Evolutionary conservation across 2,113 vertebrate species (phyloP).

Genomic region (Chlamydotis undulata): DNA sequence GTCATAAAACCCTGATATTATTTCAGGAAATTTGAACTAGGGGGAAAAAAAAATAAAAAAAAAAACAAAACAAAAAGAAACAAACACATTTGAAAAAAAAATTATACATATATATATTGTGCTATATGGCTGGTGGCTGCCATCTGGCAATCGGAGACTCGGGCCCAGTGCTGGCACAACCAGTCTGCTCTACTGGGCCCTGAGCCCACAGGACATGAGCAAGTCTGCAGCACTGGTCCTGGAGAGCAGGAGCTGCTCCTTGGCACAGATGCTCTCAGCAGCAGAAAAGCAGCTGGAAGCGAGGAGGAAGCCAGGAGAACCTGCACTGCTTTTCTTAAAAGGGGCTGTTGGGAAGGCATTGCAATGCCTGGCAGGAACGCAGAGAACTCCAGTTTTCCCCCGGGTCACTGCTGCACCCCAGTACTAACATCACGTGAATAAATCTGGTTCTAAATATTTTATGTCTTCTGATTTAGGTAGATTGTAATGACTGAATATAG

Average conservation of each 20-base stretch:
- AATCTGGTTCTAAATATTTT: neutral
- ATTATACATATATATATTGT: neutral
- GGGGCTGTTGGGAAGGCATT: neutral
- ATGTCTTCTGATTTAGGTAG: neutral
- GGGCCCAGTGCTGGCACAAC: neutral
- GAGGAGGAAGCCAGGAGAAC: neutral
- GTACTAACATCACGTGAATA: neutral
- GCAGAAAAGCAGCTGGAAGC: neutral
- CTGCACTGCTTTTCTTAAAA: neutral
- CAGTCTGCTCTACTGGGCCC: neutral
- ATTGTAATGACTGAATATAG: neutral
- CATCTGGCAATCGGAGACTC: neutral
- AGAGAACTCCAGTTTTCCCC: neutral
- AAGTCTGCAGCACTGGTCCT: neutral
- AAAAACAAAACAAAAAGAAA: neutral
- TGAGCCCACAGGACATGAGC: neutral
- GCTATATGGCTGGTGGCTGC: neutral
- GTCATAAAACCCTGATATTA: neutral
- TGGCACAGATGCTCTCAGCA: neutral
- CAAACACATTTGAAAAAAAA: too few species aligned
- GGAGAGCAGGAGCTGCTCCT: neutral
- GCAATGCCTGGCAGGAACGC: neutral
- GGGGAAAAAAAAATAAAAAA: neutral
- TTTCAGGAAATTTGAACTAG: neutral
- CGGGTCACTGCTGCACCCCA: neutral